A percentile compares a stretch with the other conserved stretches of the same genome.
Evolutionary conservation across 2,797 vertebrate species (phyloP).

Genomic region (Gymnothorax javanicus): DNA sequence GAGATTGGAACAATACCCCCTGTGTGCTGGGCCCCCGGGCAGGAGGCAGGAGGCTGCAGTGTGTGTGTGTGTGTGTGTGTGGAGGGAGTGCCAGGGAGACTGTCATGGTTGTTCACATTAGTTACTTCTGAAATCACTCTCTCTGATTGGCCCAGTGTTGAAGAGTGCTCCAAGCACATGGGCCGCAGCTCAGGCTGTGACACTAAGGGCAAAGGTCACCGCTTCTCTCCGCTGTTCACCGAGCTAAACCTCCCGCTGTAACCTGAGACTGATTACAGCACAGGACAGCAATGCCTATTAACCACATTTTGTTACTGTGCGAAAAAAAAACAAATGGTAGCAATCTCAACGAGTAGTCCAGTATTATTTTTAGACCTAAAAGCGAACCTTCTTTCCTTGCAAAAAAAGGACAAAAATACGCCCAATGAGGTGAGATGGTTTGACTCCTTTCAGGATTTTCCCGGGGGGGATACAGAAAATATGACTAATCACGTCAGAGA

Average conservation of each 20-base stretch:
- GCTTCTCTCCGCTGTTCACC: not conserved
- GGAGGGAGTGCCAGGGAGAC: not conserved
- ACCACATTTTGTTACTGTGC: too few relatives aligned
- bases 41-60: not conserved
- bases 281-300: not conserved
- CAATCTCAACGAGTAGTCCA: too few relatives aligned
- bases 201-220: not conserved
- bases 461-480: too few relatives aligned
- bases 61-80: not conserved
- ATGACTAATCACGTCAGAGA: too few relatives aligned
- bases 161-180: constrained; percentile 1
- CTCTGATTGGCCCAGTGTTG: not conserved
- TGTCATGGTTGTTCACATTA: constrained; percentile 9
- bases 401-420: too few relatives aligned
- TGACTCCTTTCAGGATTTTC: too few relatives aligned
- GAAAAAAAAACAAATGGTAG: too few relatives aligned
- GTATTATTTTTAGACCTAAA: too few relatives aligned
- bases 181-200: constrained; percentile 23
- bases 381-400: too few relatives aligned
- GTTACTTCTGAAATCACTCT: not conserved
- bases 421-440: too few relatives aligned
- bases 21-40: not conserved
- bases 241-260: not conserved
- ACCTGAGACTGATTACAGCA: not conserved
- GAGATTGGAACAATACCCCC: not conserved